A percentile compares a stretch with the other conserved stretches of the same genome.
Evolutionary conservation across 1,140 invertebrate species (phyloP).

Genomic region (Drosophila jambulina): DNA sequence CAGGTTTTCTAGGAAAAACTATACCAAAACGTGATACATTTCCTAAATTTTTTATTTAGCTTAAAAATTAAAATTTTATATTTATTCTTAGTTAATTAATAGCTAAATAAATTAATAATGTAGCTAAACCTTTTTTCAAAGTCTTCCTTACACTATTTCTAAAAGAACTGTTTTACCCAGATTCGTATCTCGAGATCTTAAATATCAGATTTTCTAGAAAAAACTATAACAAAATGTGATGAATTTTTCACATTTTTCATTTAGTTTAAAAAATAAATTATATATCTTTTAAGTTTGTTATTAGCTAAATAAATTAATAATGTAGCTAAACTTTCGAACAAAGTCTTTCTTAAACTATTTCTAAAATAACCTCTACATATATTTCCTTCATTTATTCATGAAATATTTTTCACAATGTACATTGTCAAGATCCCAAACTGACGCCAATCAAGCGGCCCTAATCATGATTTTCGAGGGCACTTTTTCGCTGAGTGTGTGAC

Average conservation of each 20-base stretch:
- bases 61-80: not conserved
- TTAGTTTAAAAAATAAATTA: not conserved
- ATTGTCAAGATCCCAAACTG: conserved; percentile 5
- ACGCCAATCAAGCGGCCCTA: conserved; percentile 22
- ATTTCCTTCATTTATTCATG: not conserved
- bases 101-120: no score
- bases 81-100: not conserved
- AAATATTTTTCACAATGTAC: conserved; percentile 17
- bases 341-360: not conserved
- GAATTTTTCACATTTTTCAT: no score
- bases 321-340: not conserved
- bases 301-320: not conserved
- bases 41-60: no score
- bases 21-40: no score
- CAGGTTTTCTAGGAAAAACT: not conserved
- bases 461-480: conserved; percentile 15
- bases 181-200: no score
- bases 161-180: not conserved
- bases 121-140: no score
- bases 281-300: no score
- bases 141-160: not conserved
- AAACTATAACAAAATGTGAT: not conserved
- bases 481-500: conserved; percentile 40
- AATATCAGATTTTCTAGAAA: not conserved
- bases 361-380: not conserved